phyloP scores from a whole-genome alignment of 2,797 vertebrate genomes.

The Chiloscyllium punctatum region DNA sequence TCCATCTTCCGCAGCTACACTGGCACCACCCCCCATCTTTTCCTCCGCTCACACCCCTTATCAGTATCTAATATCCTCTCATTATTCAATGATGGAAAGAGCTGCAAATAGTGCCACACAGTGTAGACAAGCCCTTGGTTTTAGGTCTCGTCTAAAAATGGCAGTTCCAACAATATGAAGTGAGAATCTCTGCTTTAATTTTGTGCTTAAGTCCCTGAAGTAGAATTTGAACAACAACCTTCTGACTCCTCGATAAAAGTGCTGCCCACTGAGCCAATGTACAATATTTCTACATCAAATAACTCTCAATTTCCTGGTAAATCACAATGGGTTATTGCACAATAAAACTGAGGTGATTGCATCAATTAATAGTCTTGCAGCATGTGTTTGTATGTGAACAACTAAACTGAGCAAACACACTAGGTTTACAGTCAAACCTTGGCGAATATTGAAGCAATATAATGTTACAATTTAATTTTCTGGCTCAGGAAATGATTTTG shows the following conservation, averaged over 20 bases:
- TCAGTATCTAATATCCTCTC: background rate
- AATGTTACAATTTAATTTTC: slow-evolving; percentile 23
- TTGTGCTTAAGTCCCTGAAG: background rate
- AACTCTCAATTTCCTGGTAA: background rate
- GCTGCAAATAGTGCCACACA: background rate
- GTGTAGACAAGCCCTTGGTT: background rate
- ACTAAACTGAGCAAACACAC: background rate
- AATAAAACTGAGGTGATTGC: background rate
- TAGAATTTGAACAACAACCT: background rate
- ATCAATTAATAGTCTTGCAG: background rate
- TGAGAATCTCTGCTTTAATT: background rate
- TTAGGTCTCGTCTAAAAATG: background rate
- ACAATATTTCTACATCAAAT: background rate
- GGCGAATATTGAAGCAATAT: background rate
- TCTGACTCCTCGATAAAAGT: background rate
- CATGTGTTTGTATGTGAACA: background rate
- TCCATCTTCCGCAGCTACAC: no score
- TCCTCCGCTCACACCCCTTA: no score
- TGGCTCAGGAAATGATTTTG: background rate
- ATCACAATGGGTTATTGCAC: background rate
- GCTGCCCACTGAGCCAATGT: background rate
- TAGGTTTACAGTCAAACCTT: background rate
- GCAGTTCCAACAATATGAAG: background rate
- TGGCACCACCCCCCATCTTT: no score
- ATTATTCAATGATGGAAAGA: background rate